Percentiles rank a stretch among this genome's conserved stretches.
These are phyloP conservation scores for Erynnis tages DNA, from an alignment of 2,888 invertebrate species.

Conservation along the genomic window DNA sequence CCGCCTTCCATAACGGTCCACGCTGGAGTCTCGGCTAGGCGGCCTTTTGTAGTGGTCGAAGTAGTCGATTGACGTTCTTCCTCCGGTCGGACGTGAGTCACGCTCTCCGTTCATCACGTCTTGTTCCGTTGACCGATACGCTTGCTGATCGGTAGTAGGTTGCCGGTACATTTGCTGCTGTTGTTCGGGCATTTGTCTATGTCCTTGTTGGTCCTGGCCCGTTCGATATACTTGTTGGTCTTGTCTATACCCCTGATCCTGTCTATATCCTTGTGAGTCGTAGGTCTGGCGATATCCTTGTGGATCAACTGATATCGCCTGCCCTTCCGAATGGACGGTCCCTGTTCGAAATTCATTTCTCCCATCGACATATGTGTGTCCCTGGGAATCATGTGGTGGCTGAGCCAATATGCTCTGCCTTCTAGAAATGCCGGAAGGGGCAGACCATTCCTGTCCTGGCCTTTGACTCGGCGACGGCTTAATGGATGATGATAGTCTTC, in stretches of 20 bases:
- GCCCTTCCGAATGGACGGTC: constrained; percentile 66
- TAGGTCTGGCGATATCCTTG: constrained; percentile 56
- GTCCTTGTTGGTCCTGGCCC: constrained; percentile 46
- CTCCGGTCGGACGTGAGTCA: constrained; percentile 62
- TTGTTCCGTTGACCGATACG: constrained; percentile 73
- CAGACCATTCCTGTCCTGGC: constrained; percentile 61
- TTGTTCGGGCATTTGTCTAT: constrained; percentile 50
- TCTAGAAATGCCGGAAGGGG: constrained; percentile 52
- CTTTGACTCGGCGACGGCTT: constrained; percentile 59
- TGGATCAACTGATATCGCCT: constrained; percentile 49
- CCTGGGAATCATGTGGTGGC: constrained; percentile 57
- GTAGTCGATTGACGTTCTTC: constrained; percentile 89
- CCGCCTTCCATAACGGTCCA: constrained; percentile 89
- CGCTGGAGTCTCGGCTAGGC: constrained; percentile 93
- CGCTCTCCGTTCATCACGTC: constrained; percentile 60
- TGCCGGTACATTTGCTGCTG: constrained; percentile 55
- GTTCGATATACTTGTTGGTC: constrained; percentile 60
- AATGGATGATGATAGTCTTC: constrained; percentile 58
- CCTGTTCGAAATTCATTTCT: constrained; percentile 65
- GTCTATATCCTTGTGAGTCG: constrained; percentile 76
- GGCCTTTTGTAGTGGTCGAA: constrained; percentile 97
- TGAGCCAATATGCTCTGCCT: constrained; percentile 69
- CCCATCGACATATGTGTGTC: constrained; percentile 53
- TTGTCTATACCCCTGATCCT: constrained; percentile 71
- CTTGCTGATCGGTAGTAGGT: constrained; percentile 57